Conservation (phyloP, 2,888 invertebrate genomes). For the Sclerodermus sp. region DNA sequence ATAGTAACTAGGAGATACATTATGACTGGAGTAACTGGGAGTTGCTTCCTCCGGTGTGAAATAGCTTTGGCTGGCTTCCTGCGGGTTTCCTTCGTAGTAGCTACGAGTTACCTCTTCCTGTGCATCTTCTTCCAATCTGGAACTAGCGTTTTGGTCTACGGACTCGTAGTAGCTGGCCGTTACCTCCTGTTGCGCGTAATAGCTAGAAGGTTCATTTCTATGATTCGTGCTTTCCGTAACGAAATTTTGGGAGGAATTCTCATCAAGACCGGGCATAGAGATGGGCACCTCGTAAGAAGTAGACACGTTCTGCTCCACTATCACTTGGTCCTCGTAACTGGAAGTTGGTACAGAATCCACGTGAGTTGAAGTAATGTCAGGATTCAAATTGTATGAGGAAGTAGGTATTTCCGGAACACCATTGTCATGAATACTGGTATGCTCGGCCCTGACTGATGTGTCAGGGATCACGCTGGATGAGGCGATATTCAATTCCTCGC, state of each 20-base stretch:
- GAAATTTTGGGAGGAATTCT: constrained; percentile 47
- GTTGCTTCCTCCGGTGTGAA: constrained; percentile 45
- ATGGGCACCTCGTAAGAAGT: constrained; percentile 52
- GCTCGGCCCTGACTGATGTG: constrained; percentile 44
- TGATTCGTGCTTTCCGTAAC: constrained; percentile 49
- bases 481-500: constrained; percentile 53
- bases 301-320: constrained; percentile 47
- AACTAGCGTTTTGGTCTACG: constrained; percentile 39
- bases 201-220: constrained; percentile 46
- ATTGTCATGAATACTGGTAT: constrained; percentile 50
- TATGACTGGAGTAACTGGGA: constrained; percentile 44
- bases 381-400: constrained; percentile 50
- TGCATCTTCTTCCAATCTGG: constrained; percentile 40
- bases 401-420: constrained; percentile 53
- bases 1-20: constrained; percentile 47
- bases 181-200: constrained; percentile 45
- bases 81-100: constrained; percentile 42
- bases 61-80: constrained; percentile 51
- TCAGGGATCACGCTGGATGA: constrained; percentile 50
- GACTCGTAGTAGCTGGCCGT: constrained; percentile 46
- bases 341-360: constrained; percentile 49
- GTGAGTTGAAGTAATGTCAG: constrained; percentile 49
- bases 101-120: constrained; percentile 48
- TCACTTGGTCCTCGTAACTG: constrained; percentile 49
- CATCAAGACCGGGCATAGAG: constrained; percentile 49